A percentile compares a stretch with the other conserved stretches of the same genome.
These are phyloP conservation scores for Calameuta filiformis DNA, from an alignment of 2,888 invertebrate species.

Conservation along the genomic window DNA sequence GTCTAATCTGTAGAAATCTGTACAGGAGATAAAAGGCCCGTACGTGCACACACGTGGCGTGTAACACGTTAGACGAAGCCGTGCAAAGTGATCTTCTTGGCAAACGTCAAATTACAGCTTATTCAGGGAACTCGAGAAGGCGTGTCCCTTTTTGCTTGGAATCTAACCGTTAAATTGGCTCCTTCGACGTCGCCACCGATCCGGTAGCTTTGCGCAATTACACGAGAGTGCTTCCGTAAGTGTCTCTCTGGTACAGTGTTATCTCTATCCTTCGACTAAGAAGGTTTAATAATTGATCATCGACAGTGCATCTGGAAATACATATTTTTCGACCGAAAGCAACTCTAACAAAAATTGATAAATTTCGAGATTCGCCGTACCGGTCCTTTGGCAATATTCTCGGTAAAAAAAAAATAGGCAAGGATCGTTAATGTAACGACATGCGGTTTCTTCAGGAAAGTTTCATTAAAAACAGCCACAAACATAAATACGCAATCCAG, in stretches of 20 bases:
- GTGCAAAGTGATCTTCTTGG: neutral
- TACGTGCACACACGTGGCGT: neutral
- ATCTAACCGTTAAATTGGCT: slow-evolving; percentile 1
- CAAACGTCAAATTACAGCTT: neutral
- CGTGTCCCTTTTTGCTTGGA: neutral
- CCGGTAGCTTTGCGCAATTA: neutral
- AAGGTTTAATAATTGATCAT: neutral
- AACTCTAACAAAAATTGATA: neutral
- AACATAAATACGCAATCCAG: neutral
- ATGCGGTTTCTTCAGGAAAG: neutral
- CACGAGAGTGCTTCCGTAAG: neutral
- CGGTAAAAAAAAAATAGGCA: neutral
- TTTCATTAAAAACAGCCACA: neutral
- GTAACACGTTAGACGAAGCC: neutral
- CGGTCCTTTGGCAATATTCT: neutral
- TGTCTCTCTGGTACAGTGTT: neutral
- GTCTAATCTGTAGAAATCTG: neutral
- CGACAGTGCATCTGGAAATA: neutral
- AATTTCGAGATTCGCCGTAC: neutral
- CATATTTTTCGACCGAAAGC: neutral
- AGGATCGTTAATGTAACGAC: neutral
- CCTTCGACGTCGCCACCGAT: neutral
- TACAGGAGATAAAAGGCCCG: neutral
- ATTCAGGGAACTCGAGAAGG: neutral
- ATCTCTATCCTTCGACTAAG: neutral